Conservation (phyloP, 2,797 vertebrate genomes). For the Falco novaeseelandiae region DNA sequence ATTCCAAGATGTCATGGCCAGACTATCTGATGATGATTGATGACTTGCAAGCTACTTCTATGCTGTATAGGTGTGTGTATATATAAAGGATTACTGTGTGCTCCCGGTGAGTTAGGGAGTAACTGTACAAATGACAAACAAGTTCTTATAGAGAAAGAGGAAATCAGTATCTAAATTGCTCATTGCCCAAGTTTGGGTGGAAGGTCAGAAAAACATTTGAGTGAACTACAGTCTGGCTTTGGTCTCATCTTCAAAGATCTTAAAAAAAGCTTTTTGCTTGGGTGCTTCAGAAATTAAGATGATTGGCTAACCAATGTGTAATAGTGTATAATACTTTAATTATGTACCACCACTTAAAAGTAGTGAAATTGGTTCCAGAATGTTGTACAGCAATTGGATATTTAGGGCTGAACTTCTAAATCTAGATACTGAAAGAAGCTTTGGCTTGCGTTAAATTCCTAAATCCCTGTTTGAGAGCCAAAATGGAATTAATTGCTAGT, state of each 20-base stretch:
- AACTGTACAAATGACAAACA: background rate
- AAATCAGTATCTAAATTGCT: background rate
- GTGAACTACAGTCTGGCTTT: background rate
- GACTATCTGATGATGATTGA: background rate
- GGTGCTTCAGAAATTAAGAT: background rate
- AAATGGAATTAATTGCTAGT: background rate
- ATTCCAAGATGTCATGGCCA: background rate
- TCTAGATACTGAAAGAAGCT: background rate
- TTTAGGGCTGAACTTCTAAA: background rate
- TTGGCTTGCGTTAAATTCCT: background rate
- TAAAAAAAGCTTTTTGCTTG: background rate
- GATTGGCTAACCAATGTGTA: background rate
- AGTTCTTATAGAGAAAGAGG: background rate
- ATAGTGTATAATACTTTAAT: background rate
- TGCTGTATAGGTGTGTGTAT: background rate
- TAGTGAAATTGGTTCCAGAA: background rate
- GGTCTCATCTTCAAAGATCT: background rate
- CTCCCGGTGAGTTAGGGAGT: background rate
- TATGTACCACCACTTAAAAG: background rate
- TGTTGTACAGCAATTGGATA: background rate
- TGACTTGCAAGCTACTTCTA: background rate
- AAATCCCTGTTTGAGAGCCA: background rate
- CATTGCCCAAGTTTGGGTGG: background rate
- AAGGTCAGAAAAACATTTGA: background rate
- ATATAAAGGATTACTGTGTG: background rate